phyloP scores from a whole-genome alignment of 2,113 vertebrate genomes.

The Otolemur garnettii region DNA sequence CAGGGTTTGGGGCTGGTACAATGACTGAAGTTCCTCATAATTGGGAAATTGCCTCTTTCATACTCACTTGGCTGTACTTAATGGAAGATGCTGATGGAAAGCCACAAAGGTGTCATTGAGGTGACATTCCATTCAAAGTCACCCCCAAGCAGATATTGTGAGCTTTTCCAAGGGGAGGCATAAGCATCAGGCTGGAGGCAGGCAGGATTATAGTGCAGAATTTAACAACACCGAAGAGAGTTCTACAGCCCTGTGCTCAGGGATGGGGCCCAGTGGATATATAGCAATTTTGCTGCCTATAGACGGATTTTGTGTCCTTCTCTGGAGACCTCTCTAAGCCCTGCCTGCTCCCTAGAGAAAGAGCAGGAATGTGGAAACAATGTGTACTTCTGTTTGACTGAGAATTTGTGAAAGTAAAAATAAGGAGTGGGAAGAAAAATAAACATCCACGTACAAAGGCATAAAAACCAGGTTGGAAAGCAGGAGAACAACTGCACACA shows the following conservation, averaged over 20 bases:
- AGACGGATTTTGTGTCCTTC: not conserved
- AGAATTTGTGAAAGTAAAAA: not conserved
- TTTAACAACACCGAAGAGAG: conserved; percentile 50
- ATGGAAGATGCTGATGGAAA: conserved; percentile 71
- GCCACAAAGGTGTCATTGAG: conserved; percentile 50
- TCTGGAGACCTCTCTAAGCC: not conserved
- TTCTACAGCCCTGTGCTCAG: not conserved
- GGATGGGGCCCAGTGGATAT: not conserved
- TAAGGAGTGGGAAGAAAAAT: not conserved
- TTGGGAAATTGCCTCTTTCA: conserved; percentile 65
- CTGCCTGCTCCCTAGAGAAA: not conserved
- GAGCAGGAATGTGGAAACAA: not conserved
- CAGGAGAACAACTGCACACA: accelerated
- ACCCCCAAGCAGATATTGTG: conserved; percentile 37
- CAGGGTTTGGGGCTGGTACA: conserved; percentile 27
- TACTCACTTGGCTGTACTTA: conserved; percentile 63
- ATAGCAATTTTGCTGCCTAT: not conserved
- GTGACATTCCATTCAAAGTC: conserved; percentile 75
- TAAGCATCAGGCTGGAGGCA: conserved; percentile 47
- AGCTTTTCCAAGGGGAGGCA: conserved; percentile 72
- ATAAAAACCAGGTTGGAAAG: not conserved
- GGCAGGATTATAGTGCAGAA: conserved; percentile 42
- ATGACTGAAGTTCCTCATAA: conserved; percentile 35
- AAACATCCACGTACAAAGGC: not conserved
- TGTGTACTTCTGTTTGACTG: not conserved